Conservation (phyloP, 2,888 invertebrate genomes). For the Mythimna ferrago region DNA sequence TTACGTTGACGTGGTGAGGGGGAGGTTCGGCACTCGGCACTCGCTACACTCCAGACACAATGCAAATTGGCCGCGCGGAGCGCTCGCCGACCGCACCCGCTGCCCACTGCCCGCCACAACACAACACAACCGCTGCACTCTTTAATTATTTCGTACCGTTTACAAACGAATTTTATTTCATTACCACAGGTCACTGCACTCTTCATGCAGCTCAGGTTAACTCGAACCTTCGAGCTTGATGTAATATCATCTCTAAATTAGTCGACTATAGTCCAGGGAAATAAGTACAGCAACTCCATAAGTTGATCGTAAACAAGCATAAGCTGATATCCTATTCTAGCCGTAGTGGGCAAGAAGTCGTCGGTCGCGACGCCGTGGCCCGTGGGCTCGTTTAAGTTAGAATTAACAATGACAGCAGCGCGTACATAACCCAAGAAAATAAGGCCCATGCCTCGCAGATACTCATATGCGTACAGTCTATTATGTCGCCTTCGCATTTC, state of each 20-base stretch:
- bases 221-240: conserved; percentile 18
- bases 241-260: conserved; percentile 42
- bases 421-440: conserved; percentile 61
- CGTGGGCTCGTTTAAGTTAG: conserved; percentile 63
- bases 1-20: conserved; percentile 50
- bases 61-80: conserved; percentile 59
- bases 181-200: conserved; percentile 58
- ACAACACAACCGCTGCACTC: conserved; percentile 56
- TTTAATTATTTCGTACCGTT: conserved; percentile 66
- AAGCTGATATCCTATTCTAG: conserved; percentile 58
- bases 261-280: conserved; percentile 43
- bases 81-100: conserved; percentile 54
- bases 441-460: conserved; percentile 45
- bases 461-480: conserved; percentile 56
- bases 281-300: conserved; percentile 50
- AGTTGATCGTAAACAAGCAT: conserved; percentile 56
- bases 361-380: conserved; percentile 28
- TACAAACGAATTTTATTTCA: conserved; percentile 62
- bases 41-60: conserved; percentile 65
- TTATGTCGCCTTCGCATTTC: conserved; percentile 67
- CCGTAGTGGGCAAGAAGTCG: conserved; percentile 38
- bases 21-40: conserved; percentile 33
- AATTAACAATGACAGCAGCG: conserved; percentile 67
- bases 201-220: conserved; percentile 21
- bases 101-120: conserved; percentile 43